Evolutionary conservation across 1,140 invertebrate species (phyloP), one percentile per base, ranked within the genome.

Genomic region (Lucilia cuprina): DNA sequence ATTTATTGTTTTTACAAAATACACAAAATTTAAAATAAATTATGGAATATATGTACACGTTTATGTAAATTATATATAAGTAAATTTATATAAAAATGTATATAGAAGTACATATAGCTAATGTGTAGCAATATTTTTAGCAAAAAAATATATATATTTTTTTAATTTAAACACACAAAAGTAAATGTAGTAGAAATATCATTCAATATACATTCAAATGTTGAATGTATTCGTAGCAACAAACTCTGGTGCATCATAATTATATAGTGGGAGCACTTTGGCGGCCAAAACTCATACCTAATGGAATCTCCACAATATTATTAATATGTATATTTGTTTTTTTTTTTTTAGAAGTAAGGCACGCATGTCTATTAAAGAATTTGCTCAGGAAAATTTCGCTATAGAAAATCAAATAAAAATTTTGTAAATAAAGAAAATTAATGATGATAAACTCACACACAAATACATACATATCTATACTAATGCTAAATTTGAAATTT

Each of bases 91-190:
- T 41, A 41, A 41, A 41, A 3, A 41, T 2, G 41, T 41, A 41
- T 10, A 8, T 41, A 10, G 41, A 41, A 41, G 10, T 41, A 41
- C 10, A 41, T 41, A 2, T 41, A 55, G 17, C 50, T 14, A 55
- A 80, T 80, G 77, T 80, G 41, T 49, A 35, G 77, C 19, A 25
- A 49, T 80, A 80, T 80, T 80, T 80, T 49, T 80, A 80, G 77
- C 77, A 80, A 80, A 80, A 55, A 41, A 77, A 10, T n/a, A 77
- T 35, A 75, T 47, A n/a, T 19, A 35, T 9, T 47, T 78, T 60
- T 60, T 17, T n/a, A n/a, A 3, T 14, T 60, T 17, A 3, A 14
- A 60, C 4, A 60, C 4, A n/a, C 2, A 60, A 10, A 41, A 41
- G 10, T 41, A 41, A 8, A 41, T 41, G 41, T 41, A 41, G 41